Evolutionary conservation across 2,113 vertebrate genomes (phyloP).

Genomic region (Gavialis gangeticus): DNA sequence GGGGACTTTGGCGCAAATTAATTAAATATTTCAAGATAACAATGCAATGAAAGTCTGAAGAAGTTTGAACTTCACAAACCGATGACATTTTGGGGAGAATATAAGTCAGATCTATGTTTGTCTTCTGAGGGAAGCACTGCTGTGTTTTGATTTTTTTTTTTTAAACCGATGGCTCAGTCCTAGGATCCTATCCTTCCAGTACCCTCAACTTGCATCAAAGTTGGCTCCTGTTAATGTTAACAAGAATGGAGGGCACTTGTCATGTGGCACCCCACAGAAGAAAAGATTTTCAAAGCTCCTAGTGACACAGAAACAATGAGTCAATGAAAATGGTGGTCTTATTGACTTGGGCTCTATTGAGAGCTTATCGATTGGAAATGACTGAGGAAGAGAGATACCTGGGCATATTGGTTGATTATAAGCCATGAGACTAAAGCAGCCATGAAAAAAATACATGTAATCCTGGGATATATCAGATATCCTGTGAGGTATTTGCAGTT

Average conservation of each 20-base stretch:
- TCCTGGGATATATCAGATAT: too few relatives aligned
- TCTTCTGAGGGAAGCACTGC: constrained; percentile 14
- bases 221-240: not conserved
- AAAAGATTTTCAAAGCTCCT: rapidly evolving
- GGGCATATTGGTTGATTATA: not conserved
- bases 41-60: constrained; percentile 60
- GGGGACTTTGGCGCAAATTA: constrained; percentile 77
- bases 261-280: not conserved
- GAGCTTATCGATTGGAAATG: not conserved
- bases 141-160: not conserved
- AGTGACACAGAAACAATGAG: not conserved
- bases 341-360: not conserved
- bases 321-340: not conserved
- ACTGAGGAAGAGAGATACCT: not conserved
- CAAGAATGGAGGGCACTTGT: not conserved
- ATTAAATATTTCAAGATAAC: constrained; percentile 79
- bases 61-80: constrained; percentile 67
- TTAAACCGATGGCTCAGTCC: not conserved
- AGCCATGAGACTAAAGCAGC: constrained; percentile 20
- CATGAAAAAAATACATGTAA: not conserved
- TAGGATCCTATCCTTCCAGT: not conserved
- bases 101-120: not conserved
- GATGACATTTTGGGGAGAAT: constrained; percentile 41
- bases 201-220: not conserved
- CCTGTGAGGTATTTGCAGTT: not conserved